A percentile compares a stretch with the other conserved stretches of the same genome.
Evolutionary conservation across 1,140 invertebrate genomes (phyloP).

Genomic region (Pseudomyrmex dendroicus): DNA sequence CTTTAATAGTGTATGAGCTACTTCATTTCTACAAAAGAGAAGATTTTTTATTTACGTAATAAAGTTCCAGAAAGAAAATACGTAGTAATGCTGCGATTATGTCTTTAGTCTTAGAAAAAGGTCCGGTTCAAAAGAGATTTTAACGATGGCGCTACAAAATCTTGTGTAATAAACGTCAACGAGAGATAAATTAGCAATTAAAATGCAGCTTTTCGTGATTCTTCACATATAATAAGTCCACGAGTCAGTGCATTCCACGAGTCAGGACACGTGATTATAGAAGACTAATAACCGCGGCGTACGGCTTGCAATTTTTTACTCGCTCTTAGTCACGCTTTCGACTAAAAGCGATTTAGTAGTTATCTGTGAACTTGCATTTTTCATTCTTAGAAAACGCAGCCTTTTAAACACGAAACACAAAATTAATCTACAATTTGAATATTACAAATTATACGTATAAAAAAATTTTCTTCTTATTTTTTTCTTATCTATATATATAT

Average conservation of each 20-base stretch:
- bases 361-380: constrained; percentile 29
- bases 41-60: too few relatives aligned
- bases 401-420: constrained; percentile 1
- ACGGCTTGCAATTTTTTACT: constrained; percentile 10
- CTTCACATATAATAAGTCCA: background rate
- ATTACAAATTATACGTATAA: background rate
- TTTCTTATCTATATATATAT: background rate
- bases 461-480: background rate
- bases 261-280: background rate
- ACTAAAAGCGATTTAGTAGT: constrained; percentile 26
- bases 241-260: constrained; percentile 7
- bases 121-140: background rate
- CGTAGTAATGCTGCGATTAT: background rate
- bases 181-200: background rate
- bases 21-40: too few relatives aligned
- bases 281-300: constrained; percentile 41
- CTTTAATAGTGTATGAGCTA: too few relatives aligned
- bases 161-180: constrained; percentile 12
- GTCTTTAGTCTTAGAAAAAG: background rate
- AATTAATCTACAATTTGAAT: background rate
- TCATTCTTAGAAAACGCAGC: constrained; percentile 3
- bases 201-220: constrained; percentile 1
- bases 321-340: constrained; percentile 46
- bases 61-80: too few relatives aligned
- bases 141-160: background rate